Evolutionary conservation across 2,888 invertebrate genomes (phyloP), one percentile per base, ranked within the genome.

Genomic region (Plemyria rubiginata): DNA sequence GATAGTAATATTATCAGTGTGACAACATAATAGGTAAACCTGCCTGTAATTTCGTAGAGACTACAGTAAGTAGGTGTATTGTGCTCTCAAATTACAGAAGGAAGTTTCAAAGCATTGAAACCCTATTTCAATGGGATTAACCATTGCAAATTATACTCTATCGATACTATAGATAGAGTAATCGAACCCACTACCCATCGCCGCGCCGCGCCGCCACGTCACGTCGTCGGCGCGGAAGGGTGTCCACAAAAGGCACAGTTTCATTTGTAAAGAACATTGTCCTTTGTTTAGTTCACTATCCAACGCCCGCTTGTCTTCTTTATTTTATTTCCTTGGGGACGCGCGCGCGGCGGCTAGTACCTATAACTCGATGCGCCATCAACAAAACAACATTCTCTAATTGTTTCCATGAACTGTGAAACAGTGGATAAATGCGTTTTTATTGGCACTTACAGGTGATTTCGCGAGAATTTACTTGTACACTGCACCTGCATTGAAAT

Each of bases 311-410:
- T 28, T 36, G 49, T 48, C 49, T 54, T 60, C 43, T 50, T 49
- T 22, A 52, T 52, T 28, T 51, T 15, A 41, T 49, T 45, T 6
- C n/a, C 12, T 29, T 9, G 8, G 36, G 2, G 36, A 9, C 36
- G 7, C 36, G 36, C 5, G 36, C 7, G 1, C 36, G 1, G 36
- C 36, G 7, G 46, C 29, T n/a, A n/a, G n/a, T n/a, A n/a, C n/a
- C n/a, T n/a, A n/a, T n/a, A n/a, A n/a, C n/a, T n/a, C n/a, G 60
- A 55, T 51, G 51, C 60, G 60, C 54, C 50, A 50, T 60, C 22
- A 50, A 60, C 51, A n/a, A n/a, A n/a, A n/a, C n/a, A n/a, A n/a
- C n/a, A n/a, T n/a, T n/a, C n/a, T n/a, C n/a, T 58, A 61, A 58
- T 58, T 58, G 66, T 36, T 16, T 43, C 43, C 54, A 60, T 54